These are phyloP conservation scores for Diadema setosum DNA, from an alignment of 35 echinoderm and acorn worm species.

Conservation along the genomic window DNA sequence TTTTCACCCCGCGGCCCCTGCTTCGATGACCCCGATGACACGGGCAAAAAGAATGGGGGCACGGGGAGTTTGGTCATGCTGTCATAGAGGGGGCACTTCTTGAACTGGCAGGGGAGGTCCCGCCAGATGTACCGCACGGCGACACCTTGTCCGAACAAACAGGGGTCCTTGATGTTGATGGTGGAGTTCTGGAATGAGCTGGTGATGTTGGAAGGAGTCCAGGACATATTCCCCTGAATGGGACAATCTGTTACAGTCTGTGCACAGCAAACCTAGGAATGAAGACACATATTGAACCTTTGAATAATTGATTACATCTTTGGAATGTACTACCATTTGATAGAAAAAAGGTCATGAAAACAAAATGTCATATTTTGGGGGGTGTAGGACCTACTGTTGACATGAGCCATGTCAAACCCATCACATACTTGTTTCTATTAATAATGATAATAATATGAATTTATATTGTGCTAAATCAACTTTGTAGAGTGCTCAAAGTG, in stretches of 20 bases:
- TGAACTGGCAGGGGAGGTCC: conserved; percentile 55
- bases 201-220: neutral
- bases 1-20: no score
- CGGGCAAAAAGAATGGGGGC: conserved; percentile 44
- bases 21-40: neutral
- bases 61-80: conserved; percentile 39
- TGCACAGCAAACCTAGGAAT: conserved; percentile 43
- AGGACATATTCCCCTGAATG: neutral
- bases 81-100: conserved; percentile 65
- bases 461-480: no score
- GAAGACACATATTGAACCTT: neutral
- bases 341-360: neutral
- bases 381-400: no score
- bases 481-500: no score
- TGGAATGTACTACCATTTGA: neutral
- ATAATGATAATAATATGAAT: no score
- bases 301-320: neutral
- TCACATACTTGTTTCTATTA: no score
- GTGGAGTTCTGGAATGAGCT: neutral
- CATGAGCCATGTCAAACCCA: no score
- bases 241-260: neutral
- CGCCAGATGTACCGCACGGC: conserved; percentile 64
- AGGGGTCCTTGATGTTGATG: conserved; percentile 15
- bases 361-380: no score
- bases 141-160: neutral